phyloP scores from a whole-genome alignment of 1,140 invertebrate species.

The Brachystomella parvula region DNA sequence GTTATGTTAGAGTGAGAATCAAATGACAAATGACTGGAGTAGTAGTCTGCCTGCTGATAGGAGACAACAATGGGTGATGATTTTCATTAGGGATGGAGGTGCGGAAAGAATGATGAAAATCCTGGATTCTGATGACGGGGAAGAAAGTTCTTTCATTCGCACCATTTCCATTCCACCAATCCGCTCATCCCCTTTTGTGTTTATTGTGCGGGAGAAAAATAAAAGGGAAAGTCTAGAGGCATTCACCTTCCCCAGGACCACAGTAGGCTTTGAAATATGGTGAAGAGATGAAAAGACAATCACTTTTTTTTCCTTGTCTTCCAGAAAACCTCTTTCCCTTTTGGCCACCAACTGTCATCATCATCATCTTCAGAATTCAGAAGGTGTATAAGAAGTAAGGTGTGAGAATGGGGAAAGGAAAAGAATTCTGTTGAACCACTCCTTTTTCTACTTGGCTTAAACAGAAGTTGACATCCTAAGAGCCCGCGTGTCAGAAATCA shows the following conservation, averaged over 20 bases:
- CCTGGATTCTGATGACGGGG: background rate
- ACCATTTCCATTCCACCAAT: slow-evolving; percentile 6
- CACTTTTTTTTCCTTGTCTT: slow-evolving; percentile 6
- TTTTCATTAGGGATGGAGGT: background rate
- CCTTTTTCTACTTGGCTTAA: no score
- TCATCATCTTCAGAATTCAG: background rate
- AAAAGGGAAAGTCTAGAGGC: background rate
- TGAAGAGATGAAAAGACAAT: slow-evolving; percentile 25
- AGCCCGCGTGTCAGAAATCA: background rate
- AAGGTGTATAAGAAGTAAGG: background rate
- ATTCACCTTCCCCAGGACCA: background rate
- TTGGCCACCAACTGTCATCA: background rate
- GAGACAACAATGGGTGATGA: no score
- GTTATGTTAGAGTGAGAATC: no score
- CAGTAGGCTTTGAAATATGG: slow-evolving; percentile 18
- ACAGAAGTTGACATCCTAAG: background rate
- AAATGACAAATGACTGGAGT: no score
- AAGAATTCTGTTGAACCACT: background rate
- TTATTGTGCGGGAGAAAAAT: background rate
- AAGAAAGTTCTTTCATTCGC: slow-evolving; percentile 2
- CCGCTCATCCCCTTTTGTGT: slow-evolving; percentile 9
- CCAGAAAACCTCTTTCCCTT: background rate
- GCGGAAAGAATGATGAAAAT: background rate
- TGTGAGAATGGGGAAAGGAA: background rate
- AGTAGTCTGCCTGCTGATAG: no score